Percentiles rank a stretch among this genome's conserved stretches.
Conservation (phyloP, 2,113 vertebrate genomes). For the Bucco capensis region DNA sequence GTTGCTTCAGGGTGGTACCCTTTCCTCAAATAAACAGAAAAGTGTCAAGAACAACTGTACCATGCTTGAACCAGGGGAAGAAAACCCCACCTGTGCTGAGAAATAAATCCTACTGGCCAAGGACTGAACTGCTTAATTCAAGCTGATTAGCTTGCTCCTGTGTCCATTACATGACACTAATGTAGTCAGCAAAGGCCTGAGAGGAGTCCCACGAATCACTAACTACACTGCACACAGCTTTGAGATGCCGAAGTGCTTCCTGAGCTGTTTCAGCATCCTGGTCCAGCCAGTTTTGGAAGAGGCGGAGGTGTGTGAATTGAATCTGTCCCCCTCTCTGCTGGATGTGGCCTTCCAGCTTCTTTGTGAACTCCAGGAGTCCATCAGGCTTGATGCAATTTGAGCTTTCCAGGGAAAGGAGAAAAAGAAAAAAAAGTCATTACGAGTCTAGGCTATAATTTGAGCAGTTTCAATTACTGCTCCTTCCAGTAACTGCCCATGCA, state of each 20-base stretch:
- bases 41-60: not conserved
- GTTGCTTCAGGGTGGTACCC: not conserved
- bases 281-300: slow-evolving; percentile 86
- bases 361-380: slow-evolving; percentile 84
- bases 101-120: not conserved
- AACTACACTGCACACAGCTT: slow-evolving; percentile 74
- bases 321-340: slow-evolving; percentile 67
- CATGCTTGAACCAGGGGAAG: not conserved
- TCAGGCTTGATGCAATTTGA: slow-evolving; percentile 89
- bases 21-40: not conserved
- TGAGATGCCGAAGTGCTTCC: slow-evolving; percentile 75
- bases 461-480: not conserved
- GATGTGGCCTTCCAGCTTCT: slow-evolving; percentile 67
- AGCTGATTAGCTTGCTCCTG: not conserved
- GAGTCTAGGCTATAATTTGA: not conserved
- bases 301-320: slow-evolving; percentile 75
- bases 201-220: slow-evolving; percentile 82
- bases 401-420: slow-evolving; percentile 65
- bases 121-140: not conserved
- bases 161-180: slow-evolving; percentile 84
- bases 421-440: not conserved
- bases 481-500: not conserved
- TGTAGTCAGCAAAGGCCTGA: slow-evolving; percentile 84
- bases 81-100: not conserved
- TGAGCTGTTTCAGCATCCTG: slow-evolving; percentile 79